Percentiles rank a stretch among this genome's conserved stretches.
phyloP scores from a whole-genome alignment of 2,888 invertebrate species.

The Neoitamus cyanurus region DNA sequence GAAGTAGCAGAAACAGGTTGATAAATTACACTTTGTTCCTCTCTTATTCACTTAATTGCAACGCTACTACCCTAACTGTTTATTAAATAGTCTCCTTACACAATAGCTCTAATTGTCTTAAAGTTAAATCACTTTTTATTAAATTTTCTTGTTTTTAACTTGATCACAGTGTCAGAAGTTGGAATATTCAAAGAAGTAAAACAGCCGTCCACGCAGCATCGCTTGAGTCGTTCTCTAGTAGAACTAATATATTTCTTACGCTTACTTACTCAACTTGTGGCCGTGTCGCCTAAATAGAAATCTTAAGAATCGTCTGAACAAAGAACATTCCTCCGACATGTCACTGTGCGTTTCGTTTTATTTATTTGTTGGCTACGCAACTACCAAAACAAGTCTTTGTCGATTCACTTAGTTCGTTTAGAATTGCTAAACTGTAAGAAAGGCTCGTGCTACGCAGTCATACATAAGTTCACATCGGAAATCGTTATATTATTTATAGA shows the following conservation, averaged over 20 bases:
- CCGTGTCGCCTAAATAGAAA: constrained; percentile 17
- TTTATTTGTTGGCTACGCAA: background rate
- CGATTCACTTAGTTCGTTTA: background rate
- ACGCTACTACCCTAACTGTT: background rate
- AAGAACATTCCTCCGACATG: constrained; percentile 40
- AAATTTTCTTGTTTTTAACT: constrained; percentile 41
- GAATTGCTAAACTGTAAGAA: background rate
- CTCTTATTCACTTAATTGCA: background rate
- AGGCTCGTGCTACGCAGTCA: background rate
- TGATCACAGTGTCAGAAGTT: constrained; percentile 53
- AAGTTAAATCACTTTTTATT: constrained; percentile 44
- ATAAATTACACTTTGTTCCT: background rate
- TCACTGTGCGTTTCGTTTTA: constrained; percentile 30
- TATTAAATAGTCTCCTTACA: background rate
- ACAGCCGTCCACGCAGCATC: background rate
- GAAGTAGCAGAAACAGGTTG: background rate
- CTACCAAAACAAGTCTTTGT: background rate
- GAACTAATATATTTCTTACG: background rate
- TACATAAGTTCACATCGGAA: background rate
- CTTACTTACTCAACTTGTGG: background rate
- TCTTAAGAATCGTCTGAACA: constrained; percentile 17
- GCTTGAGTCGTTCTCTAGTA: background rate
- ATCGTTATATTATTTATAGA: background rate
- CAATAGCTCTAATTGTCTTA: constrained; percentile 4
- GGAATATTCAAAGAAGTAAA: constrained; percentile 49